Evolutionary conservation across 1,140 invertebrate genomes (phyloP).

Genomic region (Cydia fagiglandana): DNA sequence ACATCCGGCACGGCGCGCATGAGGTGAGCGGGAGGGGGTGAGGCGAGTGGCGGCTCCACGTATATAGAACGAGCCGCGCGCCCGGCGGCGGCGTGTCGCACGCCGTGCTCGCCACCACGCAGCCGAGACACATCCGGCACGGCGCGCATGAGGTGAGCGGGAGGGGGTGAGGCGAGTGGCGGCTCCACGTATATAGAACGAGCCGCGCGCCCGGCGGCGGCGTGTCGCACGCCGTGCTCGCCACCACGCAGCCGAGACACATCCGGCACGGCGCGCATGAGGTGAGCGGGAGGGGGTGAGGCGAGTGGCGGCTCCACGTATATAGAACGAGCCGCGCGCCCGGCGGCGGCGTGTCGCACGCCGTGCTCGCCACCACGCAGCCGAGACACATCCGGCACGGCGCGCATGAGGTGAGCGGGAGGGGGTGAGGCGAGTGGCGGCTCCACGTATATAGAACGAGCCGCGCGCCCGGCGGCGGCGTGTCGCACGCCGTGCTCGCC

Average conservation of each 20-base stretch:
- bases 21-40: constrained; percentile 16
- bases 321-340: background rate
- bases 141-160: constrained; percentile 56
- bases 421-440: no score
- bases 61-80: background rate
- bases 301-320: no score
- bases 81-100: background rate
- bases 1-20: constrained; percentile 64
- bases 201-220: background rate
- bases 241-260: constrained; percentile 44
- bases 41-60: no score
- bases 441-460: no score
- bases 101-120: background rate
- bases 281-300: no score
- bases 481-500: background rate
- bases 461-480: background rate
- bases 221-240: background rate
- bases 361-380: constrained; percentile 9
- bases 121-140: constrained; percentile 54
- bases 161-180: no score
- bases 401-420: constrained; percentile 51
- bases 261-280: constrained; percentile 65
- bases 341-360: background rate
- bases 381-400: constrained; percentile 57
- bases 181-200: no score